Evolutionary conservation across 2,113 vertebrate species (phyloP).

Genomic region (Oryzias curvinotus): DNA sequence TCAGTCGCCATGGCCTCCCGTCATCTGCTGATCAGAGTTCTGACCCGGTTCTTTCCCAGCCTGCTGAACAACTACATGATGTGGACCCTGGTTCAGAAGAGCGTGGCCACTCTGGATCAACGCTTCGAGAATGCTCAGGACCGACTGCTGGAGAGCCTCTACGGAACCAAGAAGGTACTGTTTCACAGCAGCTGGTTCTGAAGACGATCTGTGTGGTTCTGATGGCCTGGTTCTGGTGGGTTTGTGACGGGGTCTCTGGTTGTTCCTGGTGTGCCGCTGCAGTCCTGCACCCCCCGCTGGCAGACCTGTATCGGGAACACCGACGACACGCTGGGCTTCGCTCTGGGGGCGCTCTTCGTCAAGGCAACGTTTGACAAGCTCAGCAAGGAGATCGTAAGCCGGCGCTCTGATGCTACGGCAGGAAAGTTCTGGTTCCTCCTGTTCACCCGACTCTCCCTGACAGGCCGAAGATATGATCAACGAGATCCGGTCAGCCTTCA

Average conservation of each 20-base stretch:
- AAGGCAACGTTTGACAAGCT: conserved; percentile 94
- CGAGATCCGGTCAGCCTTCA: conserved; percentile 89
- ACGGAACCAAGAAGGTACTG: conserved; percentile 93
- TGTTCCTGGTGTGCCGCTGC: conserved; percentile 10
- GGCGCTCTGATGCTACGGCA: neutral
- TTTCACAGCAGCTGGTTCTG: neutral
- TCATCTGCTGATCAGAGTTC: neutral
- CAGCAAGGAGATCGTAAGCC: conserved; percentile 89
- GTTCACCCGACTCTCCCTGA: conserved; percentile 17
- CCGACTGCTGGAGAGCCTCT: conserved; percentile 91
- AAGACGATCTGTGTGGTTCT: neutral
- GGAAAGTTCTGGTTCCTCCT: neutral
- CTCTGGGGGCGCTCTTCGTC: conserved; percentile 93
- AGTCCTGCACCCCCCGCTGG: conserved; percentile 96
- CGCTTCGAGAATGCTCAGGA: conserved; percentile 96
- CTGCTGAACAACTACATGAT: conserved; percentile 96
- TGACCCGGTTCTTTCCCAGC: conserved; percentile 55
- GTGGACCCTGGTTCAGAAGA: conserved; percentile 97
- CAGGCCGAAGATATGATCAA: conserved; percentile 97
- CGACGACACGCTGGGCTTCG: conserved; percentile 93
- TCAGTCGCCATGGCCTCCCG: neutral
- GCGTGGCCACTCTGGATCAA: conserved; percentile 87
- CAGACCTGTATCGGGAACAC: conserved; percentile 97
- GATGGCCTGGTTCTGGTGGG: neutral
- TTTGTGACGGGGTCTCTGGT: neutral